Evolutionary conservation across 1,140 invertebrate species (phyloP).

Genomic region (Holotrichia oblita): DNA sequence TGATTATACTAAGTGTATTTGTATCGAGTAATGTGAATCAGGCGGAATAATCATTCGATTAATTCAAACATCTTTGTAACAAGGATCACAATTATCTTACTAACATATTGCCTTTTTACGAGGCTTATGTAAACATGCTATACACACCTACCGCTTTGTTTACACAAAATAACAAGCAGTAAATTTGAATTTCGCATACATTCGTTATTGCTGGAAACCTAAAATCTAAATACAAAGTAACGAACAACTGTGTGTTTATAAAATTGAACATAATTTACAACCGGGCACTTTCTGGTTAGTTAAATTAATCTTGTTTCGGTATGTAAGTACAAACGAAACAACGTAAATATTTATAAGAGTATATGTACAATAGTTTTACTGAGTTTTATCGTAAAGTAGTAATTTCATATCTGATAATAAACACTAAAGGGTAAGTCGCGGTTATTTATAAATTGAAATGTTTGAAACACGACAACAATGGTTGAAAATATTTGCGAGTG

Average conservation of each 20-base stretch:
- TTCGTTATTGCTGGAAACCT: background rate
- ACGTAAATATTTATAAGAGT: slow-evolving; percentile 7
- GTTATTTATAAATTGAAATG: no score
- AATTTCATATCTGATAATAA: background rate
- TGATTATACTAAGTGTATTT: background rate
- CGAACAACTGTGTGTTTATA: background rate
- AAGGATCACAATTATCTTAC: background rate
- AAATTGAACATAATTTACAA: slow-evolving; percentile 13
- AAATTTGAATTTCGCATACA: background rate
- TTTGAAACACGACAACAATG: no score
- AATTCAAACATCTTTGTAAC: background rate
- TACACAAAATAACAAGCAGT: slow-evolving; percentile 16
- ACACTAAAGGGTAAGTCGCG: no score
- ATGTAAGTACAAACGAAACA: background rate
- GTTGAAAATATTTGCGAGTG: no score
- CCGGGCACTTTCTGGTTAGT: background rate
- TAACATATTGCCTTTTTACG: background rate
- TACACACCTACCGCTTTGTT: background rate
- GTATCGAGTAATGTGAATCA: background rate
- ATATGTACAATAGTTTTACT: background rate
- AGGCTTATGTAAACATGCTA: background rate
- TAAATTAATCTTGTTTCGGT: slow-evolving; percentile 13
- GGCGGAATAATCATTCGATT: background rate
- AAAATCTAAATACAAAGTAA: slow-evolving; percentile 21
- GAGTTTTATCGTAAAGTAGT: background rate